phyloP scores from a whole-genome alignment of 2,888 invertebrate species.

The Euclidia mi region DNA sequence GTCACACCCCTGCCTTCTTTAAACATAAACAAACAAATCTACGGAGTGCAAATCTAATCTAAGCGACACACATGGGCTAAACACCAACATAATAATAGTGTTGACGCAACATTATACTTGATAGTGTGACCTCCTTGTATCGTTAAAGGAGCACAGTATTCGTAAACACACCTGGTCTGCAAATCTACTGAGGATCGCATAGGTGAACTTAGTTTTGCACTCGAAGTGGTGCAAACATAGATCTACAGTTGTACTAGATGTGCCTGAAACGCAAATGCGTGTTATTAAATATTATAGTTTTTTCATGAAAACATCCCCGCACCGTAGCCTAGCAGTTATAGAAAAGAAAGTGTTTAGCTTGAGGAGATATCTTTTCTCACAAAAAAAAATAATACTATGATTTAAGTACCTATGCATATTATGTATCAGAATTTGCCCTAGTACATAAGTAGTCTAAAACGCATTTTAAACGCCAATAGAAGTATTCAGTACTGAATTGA shows the following conservation, averaged over 20 bases:
- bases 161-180: constrained; percentile 59
- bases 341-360: too few species aligned
- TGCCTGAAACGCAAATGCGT: too few species aligned
- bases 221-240: constrained; percentile 44
- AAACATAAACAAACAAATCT: constrained; percentile 15
- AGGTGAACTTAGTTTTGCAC: constrained; percentile 63
- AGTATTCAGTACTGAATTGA: too few species aligned
- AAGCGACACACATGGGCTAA: constrained; percentile 29
- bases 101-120: constrained; percentile 33
- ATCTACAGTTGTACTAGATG: constrained; percentile 28
- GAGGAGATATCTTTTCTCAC: too few species aligned
- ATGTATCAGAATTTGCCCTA: too few species aligned
- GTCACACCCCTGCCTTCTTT: neutral
- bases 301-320: too few species aligned
- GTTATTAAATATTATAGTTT: too few species aligned
- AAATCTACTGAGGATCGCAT: constrained; percentile 58
- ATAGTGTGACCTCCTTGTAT: constrained; percentile 45
- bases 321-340: too few species aligned
- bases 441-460: too few species aligned
- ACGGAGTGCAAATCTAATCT: constrained; percentile 19
- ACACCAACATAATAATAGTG: constrained; percentile 20
- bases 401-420: too few species aligned
- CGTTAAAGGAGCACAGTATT: constrained; percentile 60
- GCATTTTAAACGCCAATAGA: too few species aligned
- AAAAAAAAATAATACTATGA: too few species aligned